Evolutionary conservation across 2,113 vertebrate genomes (phyloP), one percentile per base, ranked within the genome.

Genomic region (Hiodon tergisus): DNA sequence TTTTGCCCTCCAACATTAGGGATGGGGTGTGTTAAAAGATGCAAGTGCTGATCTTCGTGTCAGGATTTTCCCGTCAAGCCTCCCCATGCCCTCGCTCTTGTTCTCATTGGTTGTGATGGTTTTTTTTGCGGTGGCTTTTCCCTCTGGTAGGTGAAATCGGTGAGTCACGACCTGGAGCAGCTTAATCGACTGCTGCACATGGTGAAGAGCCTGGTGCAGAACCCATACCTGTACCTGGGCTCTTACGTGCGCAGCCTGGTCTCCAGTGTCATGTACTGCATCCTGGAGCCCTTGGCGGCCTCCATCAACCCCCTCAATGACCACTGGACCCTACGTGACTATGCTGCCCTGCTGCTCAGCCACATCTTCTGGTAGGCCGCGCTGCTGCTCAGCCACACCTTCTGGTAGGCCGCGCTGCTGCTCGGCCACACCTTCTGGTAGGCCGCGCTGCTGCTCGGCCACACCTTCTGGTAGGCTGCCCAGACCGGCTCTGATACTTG

Each of bases 251-350:
- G 93, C 60, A 96, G 94, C 80, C 86, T 98, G 59, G 93, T 96
- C 9, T 93, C 91, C 87, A 98, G 96, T 0, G 94, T 98, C 80
- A 93, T 95, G 87, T 98, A 98, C 88, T 98, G 96, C 66, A 95
- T 96, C 77, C 81, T 97, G 74, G 96, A 98, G 87, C 96, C 96
- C 0, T 88, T 98, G 69, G 96, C 95, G 0, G 96, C 96, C 58
- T 98, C 95, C 84, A 97, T 98, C 81, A 98, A 98, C 81, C 96
- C 95, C 0, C 90, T 98, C n/a, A 98, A 98, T 6, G 96, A 97
- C 88, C 96, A 98, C 89, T 98, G 96, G 96, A 96, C 94, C 6
- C 89, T 98, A 16, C 82, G 95, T 0, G 96, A 98, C 79, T 95
- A 94, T 0, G 96, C 94, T 0, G 96, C 96, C 0, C 87, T 96